phyloP scores from a whole-genome alignment of 2,888 invertebrate species.

The Capitulum mitella region DNA sequence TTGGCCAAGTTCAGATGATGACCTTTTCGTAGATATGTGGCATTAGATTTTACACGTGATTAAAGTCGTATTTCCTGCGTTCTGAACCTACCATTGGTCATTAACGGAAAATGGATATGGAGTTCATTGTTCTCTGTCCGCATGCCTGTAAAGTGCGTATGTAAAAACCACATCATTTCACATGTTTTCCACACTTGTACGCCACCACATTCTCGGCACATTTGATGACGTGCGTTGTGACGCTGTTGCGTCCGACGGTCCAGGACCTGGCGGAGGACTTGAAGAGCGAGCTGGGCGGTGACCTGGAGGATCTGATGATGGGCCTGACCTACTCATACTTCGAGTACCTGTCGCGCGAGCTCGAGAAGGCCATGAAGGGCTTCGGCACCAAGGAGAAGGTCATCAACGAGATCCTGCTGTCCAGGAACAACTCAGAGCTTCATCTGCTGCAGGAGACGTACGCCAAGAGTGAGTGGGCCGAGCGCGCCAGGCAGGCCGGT shows the following conservation, averaged over 20 bases:
- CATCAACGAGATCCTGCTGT: neutral
- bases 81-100: no score
- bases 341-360: slow-evolving; percentile 44
- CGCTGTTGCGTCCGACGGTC: neutral
- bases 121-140: no score
- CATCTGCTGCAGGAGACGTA: neutral
- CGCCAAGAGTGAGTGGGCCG: neutral
- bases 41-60: no score
- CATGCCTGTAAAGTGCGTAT: no score
- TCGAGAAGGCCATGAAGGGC: slow-evolving; percentile 43
- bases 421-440: slow-evolving; percentile 7
- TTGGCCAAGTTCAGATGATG: no score
- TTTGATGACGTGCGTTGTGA: neutral
- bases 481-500: no score
- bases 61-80: no score
- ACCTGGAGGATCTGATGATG: slow-evolving; percentile 44
- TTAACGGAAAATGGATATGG: no score
- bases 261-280: slow-evolving; percentile 40
- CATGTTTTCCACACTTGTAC: no score
- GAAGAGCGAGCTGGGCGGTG: slow-evolving; percentile 44
- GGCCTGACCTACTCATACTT: slow-evolving; percentile 43
- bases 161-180: no score
- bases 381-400: neutral
- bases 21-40: no score
- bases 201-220: no score